phyloP scores from a whole-genome alignment of 1,140 invertebrate genomes.

The Bilobella aurantiaca region DNA sequence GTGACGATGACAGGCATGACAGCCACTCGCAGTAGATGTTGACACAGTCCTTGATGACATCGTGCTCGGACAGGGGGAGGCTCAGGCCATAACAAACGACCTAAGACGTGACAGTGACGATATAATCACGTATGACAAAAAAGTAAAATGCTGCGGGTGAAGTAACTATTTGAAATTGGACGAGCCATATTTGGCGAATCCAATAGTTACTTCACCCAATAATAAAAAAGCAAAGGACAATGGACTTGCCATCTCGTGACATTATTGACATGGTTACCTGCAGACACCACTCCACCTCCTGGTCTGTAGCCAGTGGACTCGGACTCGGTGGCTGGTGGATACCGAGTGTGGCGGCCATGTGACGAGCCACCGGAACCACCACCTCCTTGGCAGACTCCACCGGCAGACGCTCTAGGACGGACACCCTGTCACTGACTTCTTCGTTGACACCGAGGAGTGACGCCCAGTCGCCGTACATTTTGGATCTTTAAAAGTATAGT shows the following conservation, averaged over 20 bases:
- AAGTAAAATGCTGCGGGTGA: too few species aligned
- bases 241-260: neutral
- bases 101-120: conserved; percentile 37
- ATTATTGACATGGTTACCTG: conserved; percentile 41
- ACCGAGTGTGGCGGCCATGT: conserved; percentile 33
- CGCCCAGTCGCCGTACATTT: conserved; percentile 33
- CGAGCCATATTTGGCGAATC: neutral
- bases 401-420: conserved; percentile 33
- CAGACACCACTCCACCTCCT: conserved; percentile 48
- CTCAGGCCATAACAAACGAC: conserved; percentile 87
- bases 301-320: conserved; percentile 39
- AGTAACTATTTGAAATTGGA: too few species aligned
- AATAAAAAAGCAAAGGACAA: neutral
- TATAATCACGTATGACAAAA: neutral
- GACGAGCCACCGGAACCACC: conserved; percentile 33
- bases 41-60: conserved; percentile 89
- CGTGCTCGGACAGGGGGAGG: conserved; percentile 77
- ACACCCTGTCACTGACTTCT: conserved; percentile 13
- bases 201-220: neutral
- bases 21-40: conserved; percentile 96
- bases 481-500: too few species aligned
- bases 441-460: conserved; percentile 10
- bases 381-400: conserved; percentile 33
- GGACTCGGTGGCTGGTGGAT: conserved; percentile 28
- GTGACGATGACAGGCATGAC: conserved; percentile 66